Conservation (phyloP, 37 sponge, comb jelly and placozoan genomes). For the Chondrilla cf. caribensis region DNA sequence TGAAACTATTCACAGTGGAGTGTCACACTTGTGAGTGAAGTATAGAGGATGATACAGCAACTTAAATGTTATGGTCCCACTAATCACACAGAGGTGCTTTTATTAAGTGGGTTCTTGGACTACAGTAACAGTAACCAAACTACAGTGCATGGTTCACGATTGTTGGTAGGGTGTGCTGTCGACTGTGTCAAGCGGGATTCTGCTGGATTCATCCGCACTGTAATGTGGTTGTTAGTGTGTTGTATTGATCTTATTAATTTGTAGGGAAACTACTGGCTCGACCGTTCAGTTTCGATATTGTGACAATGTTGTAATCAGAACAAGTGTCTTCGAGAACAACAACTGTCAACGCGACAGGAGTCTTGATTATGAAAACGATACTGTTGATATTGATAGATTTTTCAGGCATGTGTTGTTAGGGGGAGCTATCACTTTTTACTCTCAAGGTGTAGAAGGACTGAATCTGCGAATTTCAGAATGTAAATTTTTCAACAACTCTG, state of each 20-base stretch:
- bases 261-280: slow-evolving; percentile 53
- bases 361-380: neutral
- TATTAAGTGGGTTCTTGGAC: too few relatives aligned
- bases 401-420: slow-evolving; percentile 33
- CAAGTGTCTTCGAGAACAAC: slow-evolving; percentile 51
- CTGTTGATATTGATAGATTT: slow-evolving; percentile 28
- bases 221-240: neutral
- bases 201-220: too few relatives aligned
- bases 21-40: too few relatives aligned
- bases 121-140: too few relatives aligned
- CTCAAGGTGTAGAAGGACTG: neutral
- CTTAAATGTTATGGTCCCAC: too few relatives aligned
- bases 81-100: too few relatives aligned
- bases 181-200: too few relatives aligned
- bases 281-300: slow-evolving; percentile 34
- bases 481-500: slow-evolving; percentile 44
- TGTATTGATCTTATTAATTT: neutral
- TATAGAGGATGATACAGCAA: too few relatives aligned
- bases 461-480: slow-evolving; percentile 36
- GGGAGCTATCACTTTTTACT: slow-evolving; percentile 55
- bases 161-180: too few relatives aligned
- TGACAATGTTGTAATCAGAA: slow-evolving; percentile 20
- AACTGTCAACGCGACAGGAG: neutral
- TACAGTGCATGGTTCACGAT: too few relatives aligned
- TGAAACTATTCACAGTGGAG: too few relatives aligned